Evolutionary conservation across 2,797 vertebrate species (phyloP).

Genomic region (Sardinella longiceps): DNA sequence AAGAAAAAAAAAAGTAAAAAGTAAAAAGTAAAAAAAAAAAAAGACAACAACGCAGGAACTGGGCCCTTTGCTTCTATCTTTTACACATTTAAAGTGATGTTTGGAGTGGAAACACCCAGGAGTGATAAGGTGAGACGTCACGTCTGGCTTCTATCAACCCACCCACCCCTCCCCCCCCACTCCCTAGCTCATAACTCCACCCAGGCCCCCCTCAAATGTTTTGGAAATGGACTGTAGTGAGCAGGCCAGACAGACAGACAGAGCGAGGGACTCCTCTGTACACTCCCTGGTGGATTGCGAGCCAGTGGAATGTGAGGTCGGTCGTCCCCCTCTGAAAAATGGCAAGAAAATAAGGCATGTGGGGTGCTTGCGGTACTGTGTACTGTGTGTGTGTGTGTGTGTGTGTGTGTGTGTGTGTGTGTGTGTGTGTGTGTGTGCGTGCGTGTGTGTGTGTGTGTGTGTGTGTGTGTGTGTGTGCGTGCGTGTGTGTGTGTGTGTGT

Average conservation of each 20-base stretch:
- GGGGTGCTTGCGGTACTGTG: neutral
- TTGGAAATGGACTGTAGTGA: constrained; percentile 10
- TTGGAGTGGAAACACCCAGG: constrained; percentile 72
- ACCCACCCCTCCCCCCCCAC: neutral
- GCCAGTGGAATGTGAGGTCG: constrained; percentile 61
- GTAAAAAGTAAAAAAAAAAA: constrained; percentile 38
- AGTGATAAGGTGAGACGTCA: constrained; percentile 72
- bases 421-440: constrained; percentile 26
- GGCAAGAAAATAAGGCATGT: constrained; percentile 38
- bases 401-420: neutral
- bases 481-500: constrained; percentile 24
- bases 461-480: neutral
- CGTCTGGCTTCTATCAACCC: constrained; percentile 75
- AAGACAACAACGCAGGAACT: constrained; percentile 4
- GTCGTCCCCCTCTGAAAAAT: constrained; percentile 45
- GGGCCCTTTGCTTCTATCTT: constrained; percentile 55
- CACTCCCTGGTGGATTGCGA: constrained; percentile 46
- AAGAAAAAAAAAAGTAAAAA: too few relatives aligned
- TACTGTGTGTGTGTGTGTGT: neutral
- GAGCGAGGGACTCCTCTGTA: constrained; percentile 36
- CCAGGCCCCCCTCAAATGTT: neutral
- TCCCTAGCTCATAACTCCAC: neutral
- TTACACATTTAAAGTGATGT: constrained; percentile 59
- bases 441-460: constrained; percentile 28
- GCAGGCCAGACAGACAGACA: constrained; percentile 37